Evolutionary conservation across 2,888 invertebrate genomes (phyloP).

Genomic region (Leucoma salicis): DNA sequence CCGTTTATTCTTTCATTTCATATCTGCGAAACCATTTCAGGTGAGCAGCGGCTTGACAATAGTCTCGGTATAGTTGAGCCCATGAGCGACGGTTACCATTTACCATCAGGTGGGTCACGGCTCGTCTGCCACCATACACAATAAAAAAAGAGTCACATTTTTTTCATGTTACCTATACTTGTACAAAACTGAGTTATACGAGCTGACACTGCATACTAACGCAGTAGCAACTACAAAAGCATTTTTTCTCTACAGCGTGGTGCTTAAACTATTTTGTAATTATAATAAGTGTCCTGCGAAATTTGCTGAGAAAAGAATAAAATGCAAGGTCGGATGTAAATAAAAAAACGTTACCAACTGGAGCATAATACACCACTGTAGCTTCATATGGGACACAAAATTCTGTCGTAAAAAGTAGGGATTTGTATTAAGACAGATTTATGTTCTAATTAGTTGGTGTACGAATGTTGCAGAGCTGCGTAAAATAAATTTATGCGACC

Average conservation of each 20-base stretch:
- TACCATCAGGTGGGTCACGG: no score
- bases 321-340: slow-evolving; percentile 1
- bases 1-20: no score
- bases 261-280: slow-evolving; percentile 26
- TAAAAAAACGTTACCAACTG: slow-evolving; percentile 7
- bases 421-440: slow-evolving; percentile 71
- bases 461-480: slow-evolving; percentile 55
- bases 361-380: slow-evolving; percentile 16
- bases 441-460: slow-evolving; percentile 71
- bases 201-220: background rate
- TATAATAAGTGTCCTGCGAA: slow-evolving; percentile 16
- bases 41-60: no score
- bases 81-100: no score
- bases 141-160: no score
- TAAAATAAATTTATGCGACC: slow-evolving; percentile 70
- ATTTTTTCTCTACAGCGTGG: slow-evolving; percentile 2
- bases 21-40: no score
- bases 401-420: slow-evolving; percentile 57
- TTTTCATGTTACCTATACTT: background rate
- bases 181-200: slow-evolving; percentile 1
- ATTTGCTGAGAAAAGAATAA: slow-evolving; percentile 21
- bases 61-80: no score
- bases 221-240: slow-evolving; percentile 2
- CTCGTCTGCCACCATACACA: no score
- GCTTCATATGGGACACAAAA: slow-evolving; percentile 35